Evolutionary conservation across 2,888 invertebrate genomes (phyloP).

Genomic region (Cephus sareptanus): DNA sequence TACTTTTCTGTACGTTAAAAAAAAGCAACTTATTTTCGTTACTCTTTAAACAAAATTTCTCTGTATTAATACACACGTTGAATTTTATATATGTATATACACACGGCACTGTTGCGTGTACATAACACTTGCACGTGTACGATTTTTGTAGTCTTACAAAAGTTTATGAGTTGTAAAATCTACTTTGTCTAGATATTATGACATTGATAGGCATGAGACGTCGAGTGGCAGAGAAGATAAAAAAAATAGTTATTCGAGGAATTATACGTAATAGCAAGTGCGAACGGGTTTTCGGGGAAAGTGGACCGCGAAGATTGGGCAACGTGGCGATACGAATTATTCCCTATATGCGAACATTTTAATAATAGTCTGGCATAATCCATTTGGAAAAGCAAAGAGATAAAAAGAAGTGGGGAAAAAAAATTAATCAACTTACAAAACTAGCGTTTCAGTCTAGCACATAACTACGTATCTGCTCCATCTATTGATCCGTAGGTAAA

Average conservation of each 20-base stretch:
- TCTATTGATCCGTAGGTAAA: not conserved
- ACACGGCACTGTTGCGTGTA: not conserved
- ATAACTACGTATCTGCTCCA: constrained; percentile 5
- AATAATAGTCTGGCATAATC: not conserved
- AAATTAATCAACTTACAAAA: constrained; percentile 10
- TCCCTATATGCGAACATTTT: not conserved
- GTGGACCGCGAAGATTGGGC: constrained; percentile 58
- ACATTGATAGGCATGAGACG: not conserved
- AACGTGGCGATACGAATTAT: constrained; percentile 32
- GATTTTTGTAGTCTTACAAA: not conserved
- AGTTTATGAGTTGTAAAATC: not conserved
- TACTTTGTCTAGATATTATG: not conserved
- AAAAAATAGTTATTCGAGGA: not conserved
- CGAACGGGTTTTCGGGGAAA: constrained; percentile 55
- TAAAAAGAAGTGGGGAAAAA: not conserved
- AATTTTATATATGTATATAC: not conserved
- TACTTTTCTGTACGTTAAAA: not conserved
- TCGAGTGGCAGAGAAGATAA: not conserved
- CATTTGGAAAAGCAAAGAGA: not conserved
- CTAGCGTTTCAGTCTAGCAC: constrained; percentile 8
- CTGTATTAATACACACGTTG: not conserved
- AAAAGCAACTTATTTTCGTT: not conserved
- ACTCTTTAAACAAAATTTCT: not conserved
- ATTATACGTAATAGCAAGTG: not conserved
- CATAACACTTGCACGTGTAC: not conserved